These are phyloP conservation scores for Spilosoma lubricipeda DNA, from an alignment of 2,888 invertebrate species.

Conservation along the genomic window DNA sequence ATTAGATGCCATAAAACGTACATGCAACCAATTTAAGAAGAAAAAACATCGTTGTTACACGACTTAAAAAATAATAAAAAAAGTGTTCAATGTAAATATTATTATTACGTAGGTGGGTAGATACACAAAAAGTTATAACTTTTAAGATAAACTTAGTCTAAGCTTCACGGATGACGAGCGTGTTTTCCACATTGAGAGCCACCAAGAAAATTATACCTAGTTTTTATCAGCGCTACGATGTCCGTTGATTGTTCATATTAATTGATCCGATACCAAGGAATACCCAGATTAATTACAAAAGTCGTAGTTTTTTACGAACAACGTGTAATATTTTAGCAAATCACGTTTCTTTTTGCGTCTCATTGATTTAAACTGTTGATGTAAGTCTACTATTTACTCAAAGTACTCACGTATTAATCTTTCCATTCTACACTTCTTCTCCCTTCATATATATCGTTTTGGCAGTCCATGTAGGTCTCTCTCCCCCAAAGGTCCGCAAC, in stretches of 20 bases:
- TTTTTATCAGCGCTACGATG: conserved; percentile 9
- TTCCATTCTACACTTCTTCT: too few relatives aligned
- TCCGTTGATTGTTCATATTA: conserved; percentile 7
- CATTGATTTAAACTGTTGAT: not conserved
- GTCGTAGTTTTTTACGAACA: not conserved
- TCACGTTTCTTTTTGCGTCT: not conserved
- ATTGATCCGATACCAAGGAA: not conserved
- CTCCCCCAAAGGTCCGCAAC: too few relatives aligned
- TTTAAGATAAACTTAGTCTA: not conserved
- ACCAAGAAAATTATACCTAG: not conserved
- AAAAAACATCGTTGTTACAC: not conserved
- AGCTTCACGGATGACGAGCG: not conserved
- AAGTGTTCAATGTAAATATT: not conserved
- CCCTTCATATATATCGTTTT: too few relatives aligned
- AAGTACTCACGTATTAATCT: not conserved
- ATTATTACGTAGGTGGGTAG: not conserved
- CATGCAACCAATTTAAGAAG: not conserved
- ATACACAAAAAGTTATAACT: not conserved
- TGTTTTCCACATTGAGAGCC: conserved; percentile 4
- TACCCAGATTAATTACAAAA: conserved; percentile 4
- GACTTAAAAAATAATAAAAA: not conserved
- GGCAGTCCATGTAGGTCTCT: too few relatives aligned
- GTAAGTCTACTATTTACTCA: not conserved
- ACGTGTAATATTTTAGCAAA: not conserved
- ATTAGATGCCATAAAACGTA: not conserved